phyloP scores from a whole-genome alignment of 2,113 vertebrate species.

The Cinclus mexicanus region DNA sequence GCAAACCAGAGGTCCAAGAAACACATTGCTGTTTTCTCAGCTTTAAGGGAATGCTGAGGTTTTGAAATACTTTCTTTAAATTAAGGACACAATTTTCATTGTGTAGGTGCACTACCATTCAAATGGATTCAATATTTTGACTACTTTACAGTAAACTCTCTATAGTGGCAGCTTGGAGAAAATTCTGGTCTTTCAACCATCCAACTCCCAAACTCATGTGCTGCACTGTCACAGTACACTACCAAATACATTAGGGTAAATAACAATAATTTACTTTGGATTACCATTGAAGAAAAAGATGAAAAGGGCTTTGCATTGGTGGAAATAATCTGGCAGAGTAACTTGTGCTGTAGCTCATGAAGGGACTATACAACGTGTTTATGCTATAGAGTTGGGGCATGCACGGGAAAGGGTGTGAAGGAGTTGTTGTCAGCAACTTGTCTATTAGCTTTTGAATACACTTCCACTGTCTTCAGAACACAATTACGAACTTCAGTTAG shows the following conservation, averaged over 20 bases:
- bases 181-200: not conserved
- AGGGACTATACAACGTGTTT: not conserved
- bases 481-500: not conserved
- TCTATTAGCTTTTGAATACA: conserved; percentile 27
- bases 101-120: not conserved
- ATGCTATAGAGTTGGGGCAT: not conserved
- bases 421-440: conserved; percentile 51
- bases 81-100: not conserved
- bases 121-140: not conserved
- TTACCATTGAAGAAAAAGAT: not conserved
- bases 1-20: not conserved
- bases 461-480: conserved; percentile 26
- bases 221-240: not conserved
- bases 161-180: not conserved
- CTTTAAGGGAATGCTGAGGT: not conserved
- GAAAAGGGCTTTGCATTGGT: not conserved
- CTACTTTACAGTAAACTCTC: not conserved
- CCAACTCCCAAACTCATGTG: not conserved
- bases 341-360: not conserved
- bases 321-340: conserved; percentile 22
- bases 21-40: not conserved
- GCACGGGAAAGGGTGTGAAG: conserved; percentile 4
- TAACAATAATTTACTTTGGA: not conserved
- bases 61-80: not conserved
- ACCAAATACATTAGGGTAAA: not conserved